Base-by-base conservation (phyloP, 2,888 invertebrate genomes). In the Agelastica alni region DNA sequence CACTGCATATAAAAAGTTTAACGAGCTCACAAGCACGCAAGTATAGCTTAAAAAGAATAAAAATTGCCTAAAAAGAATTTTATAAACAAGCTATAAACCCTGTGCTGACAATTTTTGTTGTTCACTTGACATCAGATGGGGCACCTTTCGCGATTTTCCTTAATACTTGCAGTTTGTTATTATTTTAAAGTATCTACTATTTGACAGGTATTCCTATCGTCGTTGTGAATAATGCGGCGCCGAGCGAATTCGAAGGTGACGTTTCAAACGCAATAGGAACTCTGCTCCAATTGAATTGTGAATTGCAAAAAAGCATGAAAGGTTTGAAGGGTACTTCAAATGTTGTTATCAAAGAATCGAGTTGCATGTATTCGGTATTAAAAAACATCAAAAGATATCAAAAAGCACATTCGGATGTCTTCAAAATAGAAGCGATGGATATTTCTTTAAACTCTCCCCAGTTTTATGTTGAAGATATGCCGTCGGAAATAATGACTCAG, bases 351-450 rank as follows among this genome's bases (percentile, higher is more conserved):
- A 17, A 49, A 22, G 41, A 41, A 32, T 32, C 49, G 3, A 41
- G 18, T 10, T 30, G 18, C 4, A 49, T 49, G 49, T 49, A 49
- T 32, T 42, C 49, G 4, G 41, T 49, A 7, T 22, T 46, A 16
- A 46, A 16, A 1, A n/a, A 26, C 5, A 36, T 28, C 7, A 16
- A 26, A 20, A 22, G 37, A 37, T 46, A 20, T 10, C 26, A 46
- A n/a, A 41, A 42, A 16, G 13, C 18, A 4, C 18, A 41, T 2
- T 49, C 49, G 0, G 22, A 49, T 9, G 14, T 41, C 10, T 49
- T 49, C 10, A 49, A 42, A 20, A 49, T 49, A 13, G 31, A 17
- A 30, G n/a, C n/a, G n/a, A n/a, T n/a, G n/a, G n/a, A n/a, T n/a
- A n/a, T n/a, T n/a, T n/a, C n/a, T n/a, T n/a, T n/a, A n/a, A n/a